Evolutionary conservation across 2,797 vertebrate species (phyloP), one percentile per base, ranked within the genome.

Genomic region (Pseudochromis fuscus): DNA sequence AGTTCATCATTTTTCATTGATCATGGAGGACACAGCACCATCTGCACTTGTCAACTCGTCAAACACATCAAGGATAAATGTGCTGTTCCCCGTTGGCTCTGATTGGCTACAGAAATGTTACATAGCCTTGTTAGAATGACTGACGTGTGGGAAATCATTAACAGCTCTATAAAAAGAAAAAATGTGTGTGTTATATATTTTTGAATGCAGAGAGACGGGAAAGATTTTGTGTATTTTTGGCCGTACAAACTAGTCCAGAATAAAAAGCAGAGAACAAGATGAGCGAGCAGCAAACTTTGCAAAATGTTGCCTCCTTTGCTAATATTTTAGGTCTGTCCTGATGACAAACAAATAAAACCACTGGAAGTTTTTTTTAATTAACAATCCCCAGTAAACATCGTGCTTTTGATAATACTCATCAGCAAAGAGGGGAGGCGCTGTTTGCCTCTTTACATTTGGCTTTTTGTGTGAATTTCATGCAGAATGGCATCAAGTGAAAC

Each of bases 81-180:
- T 45, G 70, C 28, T 42, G 58, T 50, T 67, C 21, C 12, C 55
- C 19, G 46, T 53, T 64, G 46, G 27, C 68, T 58, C 19, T 60
- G 56, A 69, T 27, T 66, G 48, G 37, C 31, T 57, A 58, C 5
- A 55, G 30, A 81, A 46, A 55, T 49, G 48, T 31, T 52, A 59
- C 28, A 48, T 49, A 55, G 9, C 55, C 63, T 75, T 68, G 75
- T 81, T 85, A 75, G 72, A 88, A 66, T 79, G 77, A 83, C 49
- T 67, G 87, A 83, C 73, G 73, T 53, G 37, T 46, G 24, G 37
- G 45, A 60, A 67, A 44, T 61, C 24, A 42, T 48, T 35, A 30
- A 51, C 24, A 50, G 16, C 10, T 18, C 33, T 37, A 61, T 7
- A 35, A 19, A 65, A 46, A 51, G 7, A 58, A 24, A 35, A n/a